Conservation (phyloP, 2,797 vertebrate genomes). For the Nannoperca australis region DNA sequence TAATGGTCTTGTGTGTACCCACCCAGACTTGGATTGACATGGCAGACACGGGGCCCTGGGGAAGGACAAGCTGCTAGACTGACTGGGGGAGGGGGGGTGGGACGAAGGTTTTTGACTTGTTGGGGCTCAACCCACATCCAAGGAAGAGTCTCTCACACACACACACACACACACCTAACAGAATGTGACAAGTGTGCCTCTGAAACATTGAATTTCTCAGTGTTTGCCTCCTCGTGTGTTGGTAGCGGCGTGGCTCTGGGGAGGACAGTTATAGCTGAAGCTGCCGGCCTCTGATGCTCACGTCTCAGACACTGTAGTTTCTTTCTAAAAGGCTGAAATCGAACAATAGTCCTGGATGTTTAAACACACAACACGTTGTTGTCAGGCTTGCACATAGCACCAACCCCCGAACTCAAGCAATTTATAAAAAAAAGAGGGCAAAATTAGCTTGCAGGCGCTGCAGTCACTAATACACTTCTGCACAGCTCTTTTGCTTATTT, state of each 20-base stretch:
- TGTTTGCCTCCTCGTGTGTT: slow-evolving; percentile 20
- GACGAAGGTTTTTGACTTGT: slow-evolving; percentile 46
- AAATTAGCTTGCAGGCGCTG: no score
- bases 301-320: background rate
- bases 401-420: no score
- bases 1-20: slow-evolving; percentile 4
- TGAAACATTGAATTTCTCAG: slow-evolving; percentile 11
- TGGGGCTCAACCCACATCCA: slow-evolving; percentile 39
- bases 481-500: no score
- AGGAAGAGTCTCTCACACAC: slow-evolving; percentile 34
- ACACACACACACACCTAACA: slow-evolving; percentile 43
- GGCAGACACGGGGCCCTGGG: slow-evolving; percentile 51
- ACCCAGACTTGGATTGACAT: slow-evolving; percentile 53
- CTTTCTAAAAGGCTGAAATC: background rate
- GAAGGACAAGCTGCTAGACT: slow-evolving; percentile 68
- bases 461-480: no score
- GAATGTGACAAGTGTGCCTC: slow-evolving; percentile 47
- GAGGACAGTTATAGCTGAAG: background rate
- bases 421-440: no score
- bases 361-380: no score
- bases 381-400: no score
- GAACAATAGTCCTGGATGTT: background rate
- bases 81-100: slow-evolving; percentile 1
- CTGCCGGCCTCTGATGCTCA: background rate
- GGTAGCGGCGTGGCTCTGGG: background rate